Evolutionary conservation across 2,888 invertebrate genomes (phyloP), one percentile per base, ranked within the genome.

Genomic region (Caradrina clavipalpis): DNA sequence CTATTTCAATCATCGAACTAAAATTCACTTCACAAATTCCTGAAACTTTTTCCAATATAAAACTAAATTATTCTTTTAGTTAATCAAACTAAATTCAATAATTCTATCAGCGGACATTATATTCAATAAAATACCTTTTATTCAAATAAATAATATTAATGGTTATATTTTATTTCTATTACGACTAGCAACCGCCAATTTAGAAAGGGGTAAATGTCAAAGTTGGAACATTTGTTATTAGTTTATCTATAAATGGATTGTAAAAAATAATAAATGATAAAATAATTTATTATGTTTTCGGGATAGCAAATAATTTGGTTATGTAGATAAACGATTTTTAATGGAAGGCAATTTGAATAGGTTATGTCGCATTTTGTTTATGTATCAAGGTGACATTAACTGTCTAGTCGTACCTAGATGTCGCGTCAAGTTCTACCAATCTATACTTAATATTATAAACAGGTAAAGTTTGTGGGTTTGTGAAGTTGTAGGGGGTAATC

Each of bases 1-100:
- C 70, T 72, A 74, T 74, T 66, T 22, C 49, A 74, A 72, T 72
- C 49, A 74, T 50, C 47, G 13, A 19, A 63, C 19, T 49, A 11
- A 45, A 63, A 47, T 45, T 45, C 45, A n/a, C 11, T 26, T 45
- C 45, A n/a, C 15, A 26, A n/a, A 64, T 22, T 72, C 3, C 22
- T 50, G 5, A 56, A 64, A 73, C 50, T 50, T 69, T 72, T 19
- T 19, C 7, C 22, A 15, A 55, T 39, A 39, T 13, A 39, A 39
- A 31, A 5, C 7, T 7, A 35, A 55, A 26, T 35, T 45, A 26
- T 15, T 19, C 26, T 17, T 47, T 39, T 0, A 15, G 58, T 39
- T 6, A 7, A 11, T 50, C 17, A 47, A 39, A 57, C 19, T 49
- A 21, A 49, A 60, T 58, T 55, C 45, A 26, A 21, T 47, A 55